Conservation (phyloP, 2,113 vertebrate species). For the Rhipidura dahli region DNA sequence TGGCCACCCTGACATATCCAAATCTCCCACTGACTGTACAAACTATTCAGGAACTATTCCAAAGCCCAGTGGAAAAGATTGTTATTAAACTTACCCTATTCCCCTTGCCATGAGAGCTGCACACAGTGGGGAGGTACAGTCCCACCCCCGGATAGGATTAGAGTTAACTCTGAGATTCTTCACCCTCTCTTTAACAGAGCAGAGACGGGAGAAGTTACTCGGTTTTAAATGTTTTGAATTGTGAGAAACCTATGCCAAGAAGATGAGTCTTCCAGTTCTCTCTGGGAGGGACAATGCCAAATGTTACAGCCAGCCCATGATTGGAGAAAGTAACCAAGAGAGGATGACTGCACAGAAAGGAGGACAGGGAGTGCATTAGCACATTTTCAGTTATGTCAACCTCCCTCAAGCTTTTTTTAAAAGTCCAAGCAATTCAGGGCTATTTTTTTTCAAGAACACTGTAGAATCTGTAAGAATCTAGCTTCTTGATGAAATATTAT, state of each 20-base stretch:
- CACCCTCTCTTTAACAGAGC: neutral
- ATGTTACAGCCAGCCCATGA: neutral
- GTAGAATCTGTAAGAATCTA: neutral
- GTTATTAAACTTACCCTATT: neutral
- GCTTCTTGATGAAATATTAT: neutral
- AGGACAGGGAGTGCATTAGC: neutral
- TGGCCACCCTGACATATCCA: neutral
- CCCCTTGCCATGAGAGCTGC: neutral
- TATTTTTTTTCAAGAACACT: neutral
- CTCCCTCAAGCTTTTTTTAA: neutral
- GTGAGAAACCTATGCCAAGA: neutral
- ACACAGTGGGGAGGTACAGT: neutral
- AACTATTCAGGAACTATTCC: conserved; percentile 8
- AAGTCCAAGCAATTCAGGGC: neutral
- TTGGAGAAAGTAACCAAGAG: neutral
- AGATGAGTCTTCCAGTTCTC: neutral
- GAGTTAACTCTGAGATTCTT: neutral
- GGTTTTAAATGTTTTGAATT: neutral
- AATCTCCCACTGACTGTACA: neutral
- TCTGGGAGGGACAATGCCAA: neutral
- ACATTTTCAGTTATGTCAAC: neutral
- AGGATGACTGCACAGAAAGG: neutral
- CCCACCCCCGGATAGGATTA: neutral
- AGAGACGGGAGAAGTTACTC: neutral
- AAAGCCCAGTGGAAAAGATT: neutral